Evolutionary conservation across 1,140 invertebrate species (phyloP).

Genomic region (Pollicipes pollicipes): DNA sequence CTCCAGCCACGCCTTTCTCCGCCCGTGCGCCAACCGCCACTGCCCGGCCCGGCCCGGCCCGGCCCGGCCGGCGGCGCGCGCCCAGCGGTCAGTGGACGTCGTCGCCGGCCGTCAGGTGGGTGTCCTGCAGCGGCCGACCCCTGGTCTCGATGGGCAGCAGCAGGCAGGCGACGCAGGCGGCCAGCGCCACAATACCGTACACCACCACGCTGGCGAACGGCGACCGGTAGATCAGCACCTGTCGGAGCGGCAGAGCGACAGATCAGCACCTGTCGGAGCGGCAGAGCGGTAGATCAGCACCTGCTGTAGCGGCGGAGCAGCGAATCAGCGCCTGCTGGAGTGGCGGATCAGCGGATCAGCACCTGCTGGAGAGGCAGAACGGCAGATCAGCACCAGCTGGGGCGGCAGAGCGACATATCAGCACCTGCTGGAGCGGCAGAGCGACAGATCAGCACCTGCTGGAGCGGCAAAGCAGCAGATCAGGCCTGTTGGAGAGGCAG

Average conservation of each 20-base stretch:
- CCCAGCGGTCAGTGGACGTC: no score
- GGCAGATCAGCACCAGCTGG: neutral
- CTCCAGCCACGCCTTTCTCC: no score
- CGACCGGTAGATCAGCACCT: slow-evolving; percentile 50
- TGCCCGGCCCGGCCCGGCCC: no score
- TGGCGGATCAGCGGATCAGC: no score
- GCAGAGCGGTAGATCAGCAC: neutral
- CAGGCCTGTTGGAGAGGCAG: no score
- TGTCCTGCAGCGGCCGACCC: slow-evolving; percentile 38
- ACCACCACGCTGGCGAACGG: slow-evolving; percentile 48
- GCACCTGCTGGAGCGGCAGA: neutral
- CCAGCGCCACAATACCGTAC: slow-evolving; percentile 49
- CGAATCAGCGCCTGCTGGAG: neutral
- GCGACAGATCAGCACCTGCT: neutral
- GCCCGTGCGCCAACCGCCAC: no score
- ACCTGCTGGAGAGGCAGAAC: no score
- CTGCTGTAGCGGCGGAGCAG: neutral
- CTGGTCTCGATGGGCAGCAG: slow-evolving; percentile 61
- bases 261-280: neutral
- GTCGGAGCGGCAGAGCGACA: slow-evolving; percentile 19
- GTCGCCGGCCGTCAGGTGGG: slow-evolving; percentile 20
- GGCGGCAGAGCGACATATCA: neutral
- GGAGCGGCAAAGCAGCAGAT: neutral
- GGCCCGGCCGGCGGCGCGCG: no score
- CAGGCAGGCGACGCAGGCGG: slow-evolving; percentile 52